Evolutionary conservation across 2,113 vertebrate genomes (phyloP), one percentile per base, ranked within the genome.

Genomic region (Ophthalmolycus amberensis): DNA sequence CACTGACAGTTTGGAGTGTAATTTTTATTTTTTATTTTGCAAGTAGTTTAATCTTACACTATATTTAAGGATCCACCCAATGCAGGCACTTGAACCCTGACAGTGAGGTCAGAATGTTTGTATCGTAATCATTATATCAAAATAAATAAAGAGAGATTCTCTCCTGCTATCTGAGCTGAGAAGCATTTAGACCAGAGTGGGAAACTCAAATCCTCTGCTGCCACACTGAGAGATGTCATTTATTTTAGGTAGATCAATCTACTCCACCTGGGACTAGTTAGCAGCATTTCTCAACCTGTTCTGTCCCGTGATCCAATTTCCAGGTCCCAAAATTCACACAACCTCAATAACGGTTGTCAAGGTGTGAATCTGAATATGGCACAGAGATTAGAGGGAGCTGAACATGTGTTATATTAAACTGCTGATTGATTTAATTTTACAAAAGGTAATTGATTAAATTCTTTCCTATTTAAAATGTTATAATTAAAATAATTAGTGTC

Each of bases 281-380:
- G n/a, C 3, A 18, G 18, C 5, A 6, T 68, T 70, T 48, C 14
- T 32, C 59, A 34, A 66, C 64, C 14, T 66, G 56, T 54, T 63
- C 65, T 69, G 77, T 62, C 48, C 71, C 4, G 6, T 77, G 85
- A 84, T 75, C 80, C 58, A 52, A 5, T 82, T 80, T 71, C 81
- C 22, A 74, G 60, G 56, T 85, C 84, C 76, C 10, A 42, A 84
- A 85, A 88, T 86, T 82, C 66, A 73, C 69, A 14, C 69, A 68
- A 85, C 88, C 70, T 62, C 63, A 76, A 76, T 84, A 80, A 75
- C 37, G 77, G 22, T 48, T 44, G 76, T 87, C 65, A 80, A 52
- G 59, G 44, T 40, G 75, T 37, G 59, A 58, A 46, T 79, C 58
- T 67, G 32, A 59, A 18, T 22, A 6, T 56, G 79, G 76, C 73